These are phyloP conservation scores for Agrotis exclamationis DNA, from an alignment of 2,888 invertebrate genomes.

Conservation along the genomic window DNA sequence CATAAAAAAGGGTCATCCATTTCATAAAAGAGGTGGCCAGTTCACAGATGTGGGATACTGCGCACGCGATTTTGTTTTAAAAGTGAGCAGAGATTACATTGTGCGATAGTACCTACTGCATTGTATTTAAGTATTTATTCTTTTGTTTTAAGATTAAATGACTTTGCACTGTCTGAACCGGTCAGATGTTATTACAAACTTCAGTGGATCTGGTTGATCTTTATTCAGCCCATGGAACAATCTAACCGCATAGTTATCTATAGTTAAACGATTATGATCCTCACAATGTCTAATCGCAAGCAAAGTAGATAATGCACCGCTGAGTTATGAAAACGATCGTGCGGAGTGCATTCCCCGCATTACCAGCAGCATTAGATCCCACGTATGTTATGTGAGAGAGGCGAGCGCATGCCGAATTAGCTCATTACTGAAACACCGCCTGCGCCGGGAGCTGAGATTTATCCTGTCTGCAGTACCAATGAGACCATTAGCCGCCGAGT, in stretches of 20 bases:
- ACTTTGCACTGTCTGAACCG: slow-evolving; percentile 36
- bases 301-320: slow-evolving; percentile 54
- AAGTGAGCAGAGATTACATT: too few relatives aligned
- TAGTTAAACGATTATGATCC: slow-evolving; percentile 47
- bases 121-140: slow-evolving; percentile 46
- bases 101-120: slow-evolving; percentile 45
- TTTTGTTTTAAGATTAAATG: slow-evolving; percentile 50
- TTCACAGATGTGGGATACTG: too few relatives aligned
- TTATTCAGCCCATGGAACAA: slow-evolving; percentile 10
- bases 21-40: too few relatives aligned
- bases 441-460: slow-evolving; percentile 75
- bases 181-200: slow-evolving; percentile 13
- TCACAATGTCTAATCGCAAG: slow-evolving; percentile 51
- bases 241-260: slow-evolving; percentile 15
- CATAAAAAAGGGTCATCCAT: too few relatives aligned
- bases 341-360: slow-evolving; percentile 73
- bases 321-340: slow-evolving; percentile 53
- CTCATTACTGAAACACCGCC: slow-evolving; percentile 80
- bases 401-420: slow-evolving; percentile 82
- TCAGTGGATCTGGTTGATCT: not conserved
- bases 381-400: slow-evolving; percentile 63
- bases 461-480: slow-evolving; percentile 79
- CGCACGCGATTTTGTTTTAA: too few relatives aligned
- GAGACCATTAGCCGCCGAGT: slow-evolving; percentile 76
- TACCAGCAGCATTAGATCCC: slow-evolving; percentile 69